phyloP scores from a whole-genome alignment of 2,113 vertebrate species.

The Siphamia tubifer region DNA sequence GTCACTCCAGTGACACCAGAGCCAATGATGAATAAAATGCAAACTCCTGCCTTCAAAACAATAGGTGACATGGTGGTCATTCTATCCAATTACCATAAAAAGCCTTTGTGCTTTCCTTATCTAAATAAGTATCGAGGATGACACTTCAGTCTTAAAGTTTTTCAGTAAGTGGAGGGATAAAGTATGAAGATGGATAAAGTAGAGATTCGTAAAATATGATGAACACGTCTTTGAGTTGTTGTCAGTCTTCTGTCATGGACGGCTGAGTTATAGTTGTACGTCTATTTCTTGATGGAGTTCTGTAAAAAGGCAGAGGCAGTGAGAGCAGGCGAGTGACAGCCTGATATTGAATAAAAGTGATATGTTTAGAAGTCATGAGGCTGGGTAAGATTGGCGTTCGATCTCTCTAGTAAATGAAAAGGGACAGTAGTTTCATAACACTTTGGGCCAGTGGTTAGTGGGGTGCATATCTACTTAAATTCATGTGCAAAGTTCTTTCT shows the following conservation, averaged over 20 bases:
- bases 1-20: too few relatives aligned
- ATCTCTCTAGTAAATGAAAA: slow-evolving; percentile 4
- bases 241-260: slow-evolving; percentile 7
- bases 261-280: background rate
- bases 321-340: slow-evolving; percentile 18
- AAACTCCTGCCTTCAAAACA: too few relatives aligned
- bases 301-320: background rate
- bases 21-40: too few relatives aligned
- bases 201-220: background rate
- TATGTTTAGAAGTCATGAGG: background rate
- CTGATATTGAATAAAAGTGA: slow-evolving; percentile 30
- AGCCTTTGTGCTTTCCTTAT: background rate
- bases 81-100: too few relatives aligned
- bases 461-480: slow-evolving; percentile 7
- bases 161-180: background rate
- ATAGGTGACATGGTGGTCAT: too few relatives aligned
- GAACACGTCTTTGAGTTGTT: background rate
- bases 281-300: slow-evolving; percentile 6
- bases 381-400: background rate
- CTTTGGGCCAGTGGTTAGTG: background rate
- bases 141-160: background rate
- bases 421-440: background rate
- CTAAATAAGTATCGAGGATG: background rate
- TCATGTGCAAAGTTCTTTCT: slow-evolving; percentile 21
- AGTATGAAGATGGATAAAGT: background rate